Base-by-base conservation (phyloP, 2,113 vertebrate genomes). In the Lampris megalopsis region DNA sequence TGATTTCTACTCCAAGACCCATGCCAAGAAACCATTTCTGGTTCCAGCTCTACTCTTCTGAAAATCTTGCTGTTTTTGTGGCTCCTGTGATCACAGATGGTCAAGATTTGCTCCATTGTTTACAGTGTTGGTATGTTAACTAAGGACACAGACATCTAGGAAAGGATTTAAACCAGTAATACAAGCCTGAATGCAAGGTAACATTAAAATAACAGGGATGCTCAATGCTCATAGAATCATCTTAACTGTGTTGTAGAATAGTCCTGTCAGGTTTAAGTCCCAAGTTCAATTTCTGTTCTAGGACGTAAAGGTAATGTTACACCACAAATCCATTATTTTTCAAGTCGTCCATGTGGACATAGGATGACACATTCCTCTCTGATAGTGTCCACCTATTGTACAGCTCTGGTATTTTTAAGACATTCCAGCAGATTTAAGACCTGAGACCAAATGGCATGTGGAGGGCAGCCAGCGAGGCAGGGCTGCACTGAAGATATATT, bases 1-100 rank as follows among this genome's bases (percentile, higher is more conserved):
- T 64, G 80, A 86, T 89, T 93, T 91, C 78, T 88, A 68, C 82
- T 85, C 72, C 70, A 49, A 80, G 66, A 24, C 52, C 7, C 41
- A 62, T 66, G 84, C 85, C 80, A 81, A 73, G 75, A 86, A 71
- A 81, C 59, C 83, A 43, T 79, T 86, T 80, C 57, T 60, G 65
- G 81, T 81, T 88, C 83, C 78, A 82, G 77, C 77, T 83, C 49
- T 71, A 80, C 72, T 80, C 81, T 77, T 84, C 77, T 79, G 11
- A 63, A 82, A 72, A 80, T 69, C 54, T 63, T 75, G 86, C 82
- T 77, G 77, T 83, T 87, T 80, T 87, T 80, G 80, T 73, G 88
- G 77, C 72, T 81, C 48, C 57, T 87, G 80, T 80, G 87, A 81
- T 79, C 63, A 65, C 79, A 71, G 45, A 84, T 77, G 79, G 24